Evolutionary conservation across 2,888 invertebrate genomes (phyloP), one percentile per base, ranked within the genome.

Genomic region (Lasius fuliginosus): DNA sequence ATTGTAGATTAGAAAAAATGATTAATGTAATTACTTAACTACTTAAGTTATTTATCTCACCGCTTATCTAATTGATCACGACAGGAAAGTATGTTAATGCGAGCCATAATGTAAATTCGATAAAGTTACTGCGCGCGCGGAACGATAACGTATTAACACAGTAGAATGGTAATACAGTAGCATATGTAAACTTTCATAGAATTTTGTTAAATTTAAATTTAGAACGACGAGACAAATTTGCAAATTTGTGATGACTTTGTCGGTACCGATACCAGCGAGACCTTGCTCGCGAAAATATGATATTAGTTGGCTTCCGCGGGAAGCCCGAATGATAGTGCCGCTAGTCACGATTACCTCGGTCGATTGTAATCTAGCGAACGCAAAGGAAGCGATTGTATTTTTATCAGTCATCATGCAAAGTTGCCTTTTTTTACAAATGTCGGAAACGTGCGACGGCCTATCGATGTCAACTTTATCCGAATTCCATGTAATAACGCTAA

Each of bases 251-350:
- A 79, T 11, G 58, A 42, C 15, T 69, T 58, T 33, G 71, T 58
- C 79, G 60, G 30, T 6, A 81, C 1, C 18, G 46, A 36, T 73
- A 60, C 23, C 33, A 46, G 33, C 23, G 42, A 92, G 93, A 92
- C 93, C 93, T 93, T 93, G 92, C 92, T 92, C 92, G 53, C n/a
- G 93, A 92, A 93, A 94, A 93, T 92, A 86, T 93, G 91, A 93
- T 93, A 92, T 93, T 93, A 85, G 88, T 85, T 86, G 83, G 86
- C 86, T 84, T 86, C 85, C 89, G 90, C 91, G 91, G 92, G 91
- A 90, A 90, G 90, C 90, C 89, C 74, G 90, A 89, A 89, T 88
- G 90, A 91, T 92, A 92, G 90, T 92, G 89, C 90, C 86, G 83
- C 74, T 85, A 91, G 92, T 92, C 93, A 92, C 92, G 93, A 93